A percentile compares a stretch with the other conserved stretches of the same genome.
Evolutionary conservation across 2,888 invertebrate species (phyloP).

Genomic region (Caradrina clavipalpis): DNA sequence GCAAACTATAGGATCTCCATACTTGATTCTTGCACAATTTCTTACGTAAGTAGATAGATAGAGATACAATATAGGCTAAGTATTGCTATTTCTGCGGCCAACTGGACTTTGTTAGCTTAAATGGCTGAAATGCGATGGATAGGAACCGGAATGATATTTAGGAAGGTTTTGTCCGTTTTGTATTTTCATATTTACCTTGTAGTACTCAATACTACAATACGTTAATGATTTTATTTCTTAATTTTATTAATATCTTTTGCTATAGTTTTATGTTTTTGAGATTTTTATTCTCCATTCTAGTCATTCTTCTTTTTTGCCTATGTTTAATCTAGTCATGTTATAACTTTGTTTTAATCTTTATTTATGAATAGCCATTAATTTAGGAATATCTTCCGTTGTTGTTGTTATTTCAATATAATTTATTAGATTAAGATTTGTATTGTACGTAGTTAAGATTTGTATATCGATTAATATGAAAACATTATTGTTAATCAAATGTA

Average conservation of each 20-base stretch:
- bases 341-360: slow-evolving; percentile 30
- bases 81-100: slow-evolving; percentile 73
- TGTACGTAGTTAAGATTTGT: slow-evolving; percentile 59
- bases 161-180: slow-evolving; percentile 38
- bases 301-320: slow-evolving; percentile 14
- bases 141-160: slow-evolving; percentile 27
- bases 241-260: background rate
- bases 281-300: slow-evolving; percentile 13
- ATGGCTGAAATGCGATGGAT: slow-evolving; percentile 26
- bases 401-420: slow-evolving; percentile 55
- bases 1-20: slow-evolving; percentile 58
- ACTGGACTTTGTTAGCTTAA: slow-evolving; percentile 56
- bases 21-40: slow-evolving; percentile 86
- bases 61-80: slow-evolving; percentile 78
- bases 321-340: slow-evolving; percentile 25
- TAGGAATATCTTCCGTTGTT: slow-evolving; percentile 37
- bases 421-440: slow-evolving; percentile 53
- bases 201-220: slow-evolving; percentile 21
- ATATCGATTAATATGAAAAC: slow-evolving; percentile 53
- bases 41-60: slow-evolving; percentile 86
- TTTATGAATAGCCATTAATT: slow-evolving; percentile 40
- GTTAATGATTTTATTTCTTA: slow-evolving; percentile 15
- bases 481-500: slow-evolving; percentile 46
- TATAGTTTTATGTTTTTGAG: background rate
- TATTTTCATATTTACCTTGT: slow-evolving; percentile 54